These are phyloP conservation scores for Lota lota DNA, from an alignment of 2,113 vertebrate genomes.

Conservation along the genomic window DNA sequence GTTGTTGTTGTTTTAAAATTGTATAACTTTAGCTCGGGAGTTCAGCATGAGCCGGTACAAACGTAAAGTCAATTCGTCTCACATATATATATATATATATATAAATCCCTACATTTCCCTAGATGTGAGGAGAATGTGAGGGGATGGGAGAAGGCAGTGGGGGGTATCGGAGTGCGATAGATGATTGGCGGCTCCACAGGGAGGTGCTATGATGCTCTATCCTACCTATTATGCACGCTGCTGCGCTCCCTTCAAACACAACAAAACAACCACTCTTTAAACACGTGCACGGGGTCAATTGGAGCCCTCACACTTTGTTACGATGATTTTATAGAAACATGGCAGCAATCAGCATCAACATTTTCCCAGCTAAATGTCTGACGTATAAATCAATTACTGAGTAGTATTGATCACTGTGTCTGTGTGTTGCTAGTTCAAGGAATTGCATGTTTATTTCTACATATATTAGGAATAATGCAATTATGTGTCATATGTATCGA, in stretches of 20 bases:
- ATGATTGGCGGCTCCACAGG: constrained; percentile 66
- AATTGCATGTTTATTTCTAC: neutral
- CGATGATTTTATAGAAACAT: constrained; percentile 3
- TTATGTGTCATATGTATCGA: neutral
- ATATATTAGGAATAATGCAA: neutral
- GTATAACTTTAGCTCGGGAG: constrained; percentile 52
- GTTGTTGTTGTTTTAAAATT: constrained; percentile 27
- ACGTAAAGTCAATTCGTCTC: too few species aligned
- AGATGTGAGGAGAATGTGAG: too few species aligned
- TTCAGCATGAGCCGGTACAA: too few species aligned
- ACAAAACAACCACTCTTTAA: constrained; percentile 23
- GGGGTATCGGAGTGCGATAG: too few species aligned
- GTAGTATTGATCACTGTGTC: too few species aligned
- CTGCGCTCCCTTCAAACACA: constrained; percentile 20
- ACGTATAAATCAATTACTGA: neutral
- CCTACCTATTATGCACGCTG: constrained; percentile 44
- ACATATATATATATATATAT: too few species aligned
- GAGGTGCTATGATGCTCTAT: constrained; percentile 72
- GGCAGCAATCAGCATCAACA: neutral
- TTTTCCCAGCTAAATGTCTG: neutral
- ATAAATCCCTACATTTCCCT: too few species aligned
- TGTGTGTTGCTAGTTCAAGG: neutral
- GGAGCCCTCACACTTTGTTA: constrained; percentile 11
- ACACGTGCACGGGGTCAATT: constrained; percentile 11
- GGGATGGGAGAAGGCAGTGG: too few species aligned